Percentiles rank a stretch among this genome's conserved stretches.
Conservation (phyloP, 2,888 invertebrate genomes). For the Agrotis clavis region DNA sequence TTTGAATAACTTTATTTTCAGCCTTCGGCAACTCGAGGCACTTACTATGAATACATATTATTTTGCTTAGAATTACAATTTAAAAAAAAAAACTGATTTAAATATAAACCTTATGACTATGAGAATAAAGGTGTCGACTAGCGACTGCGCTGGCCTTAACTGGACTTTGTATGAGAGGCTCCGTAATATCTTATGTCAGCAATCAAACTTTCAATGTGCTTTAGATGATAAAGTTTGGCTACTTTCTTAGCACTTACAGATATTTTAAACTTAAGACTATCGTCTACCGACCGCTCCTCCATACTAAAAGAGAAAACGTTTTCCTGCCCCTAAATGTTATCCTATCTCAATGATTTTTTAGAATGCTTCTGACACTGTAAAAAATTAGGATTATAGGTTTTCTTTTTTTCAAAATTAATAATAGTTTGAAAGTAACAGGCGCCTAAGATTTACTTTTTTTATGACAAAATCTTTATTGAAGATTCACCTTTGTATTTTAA, state of each 20-base stretch:
- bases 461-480: too few relatives aligned
- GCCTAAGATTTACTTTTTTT: too few relatives aligned
- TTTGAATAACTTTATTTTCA: constrained; percentile 21
- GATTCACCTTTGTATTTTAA: too few relatives aligned
- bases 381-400: too few relatives aligned
- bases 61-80: background rate
- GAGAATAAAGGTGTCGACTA: background rate
- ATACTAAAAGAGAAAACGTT: too few relatives aligned
- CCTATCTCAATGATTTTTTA: too few relatives aligned
- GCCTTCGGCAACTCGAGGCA: background rate
- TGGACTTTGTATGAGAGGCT: background rate
- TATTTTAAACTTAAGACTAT: constrained; percentile 1
- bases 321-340: too few relatives aligned
- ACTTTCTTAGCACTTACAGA: background rate
- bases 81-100: too few relatives aligned
- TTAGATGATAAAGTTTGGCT: background rate
- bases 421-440: too few relatives aligned
- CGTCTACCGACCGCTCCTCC: too few relatives aligned
- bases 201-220: background rate
- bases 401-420: too few relatives aligned
- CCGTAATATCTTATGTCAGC: constrained; percentile 2
- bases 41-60: background rate
- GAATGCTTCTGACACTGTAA: too few relatives aligned
- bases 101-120: background rate
- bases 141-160: background rate